Percentiles rank a stretch among this genome's conserved stretches.
Conservation (phyloP, 2,888 invertebrate species). For the Napeogenes inachia region DNA sequence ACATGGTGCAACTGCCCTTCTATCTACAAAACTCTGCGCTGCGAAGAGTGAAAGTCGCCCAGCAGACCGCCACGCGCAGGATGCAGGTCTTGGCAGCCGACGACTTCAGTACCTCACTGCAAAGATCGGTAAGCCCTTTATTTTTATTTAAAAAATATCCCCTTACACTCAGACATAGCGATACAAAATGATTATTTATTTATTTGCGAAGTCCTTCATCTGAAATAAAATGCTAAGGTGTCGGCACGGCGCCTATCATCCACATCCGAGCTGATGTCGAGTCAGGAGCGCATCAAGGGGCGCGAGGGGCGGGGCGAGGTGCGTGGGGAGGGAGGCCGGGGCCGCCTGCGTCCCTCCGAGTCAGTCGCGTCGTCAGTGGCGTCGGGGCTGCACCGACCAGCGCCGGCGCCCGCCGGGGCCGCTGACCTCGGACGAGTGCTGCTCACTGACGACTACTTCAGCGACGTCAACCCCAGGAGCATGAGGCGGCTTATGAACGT, state of each 20-base stretch:
- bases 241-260: slow-evolving; percentile 87
- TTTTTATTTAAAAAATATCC: no score
- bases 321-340: slow-evolving; percentile 85
- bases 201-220: no score
- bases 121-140: slow-evolving; percentile 59
- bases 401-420: slow-evolving; percentile 77
- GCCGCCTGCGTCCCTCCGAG: slow-evolving; percentile 88
- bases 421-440: slow-evolving; percentile 87
- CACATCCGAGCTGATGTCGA: slow-evolving; percentile 88
- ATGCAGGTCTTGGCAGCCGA: slow-evolving; percentile 74
- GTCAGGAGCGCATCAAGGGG: slow-evolving; percentile 86
- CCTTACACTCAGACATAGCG: no score
- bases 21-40: slow-evolving; percentile 98
- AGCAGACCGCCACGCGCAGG: slow-evolving; percentile 82
- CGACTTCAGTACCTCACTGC: slow-evolving; percentile 70
- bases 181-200: no score
- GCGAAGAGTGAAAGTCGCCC: slow-evolving; percentile 90
- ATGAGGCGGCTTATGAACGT: slow-evolving; percentile 98
- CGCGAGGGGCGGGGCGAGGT: slow-evolving; percentile 86
- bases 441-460: slow-evolving; percentile 98
- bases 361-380: slow-evolving; percentile 95
- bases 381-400: slow-evolving; percentile 85
- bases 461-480: slow-evolving; percentile 98
- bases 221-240: slow-evolving; percentile 53
- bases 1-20: slow-evolving; percentile 98